A percentile compares a stretch with the other conserved stretches of the same genome.
Conservation (phyloP, 2,113 vertebrate species). For the Corynorhinus townsendii region DNA sequence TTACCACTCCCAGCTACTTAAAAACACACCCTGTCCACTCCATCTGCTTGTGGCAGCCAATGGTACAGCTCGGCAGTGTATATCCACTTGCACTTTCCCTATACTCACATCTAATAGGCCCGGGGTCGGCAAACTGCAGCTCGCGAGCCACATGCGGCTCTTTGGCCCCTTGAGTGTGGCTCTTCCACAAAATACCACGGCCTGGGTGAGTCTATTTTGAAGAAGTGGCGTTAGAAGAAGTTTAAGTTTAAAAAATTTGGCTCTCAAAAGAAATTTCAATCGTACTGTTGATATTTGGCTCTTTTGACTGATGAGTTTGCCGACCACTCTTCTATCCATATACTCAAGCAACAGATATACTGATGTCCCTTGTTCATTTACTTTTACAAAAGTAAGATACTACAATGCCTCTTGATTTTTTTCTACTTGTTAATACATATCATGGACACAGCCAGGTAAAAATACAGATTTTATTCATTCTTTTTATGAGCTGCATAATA, state of each 20-base stretch:
- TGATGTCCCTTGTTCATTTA: not conserved
- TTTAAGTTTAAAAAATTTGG: too few species aligned
- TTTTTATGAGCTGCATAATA: not conserved
- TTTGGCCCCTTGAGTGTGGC: too few species aligned
- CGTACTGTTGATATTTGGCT: too few species aligned
- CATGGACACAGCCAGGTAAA: not conserved
- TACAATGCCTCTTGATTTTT: not conserved
- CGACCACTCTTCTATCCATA: not conserved
- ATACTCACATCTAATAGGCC: not conserved
- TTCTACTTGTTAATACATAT: not conserved
- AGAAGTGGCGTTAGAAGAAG: too few species aligned
- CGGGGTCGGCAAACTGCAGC: too few species aligned
- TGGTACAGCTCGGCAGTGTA: not conserved
- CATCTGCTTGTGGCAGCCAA: not conserved
- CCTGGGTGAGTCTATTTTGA: too few species aligned
- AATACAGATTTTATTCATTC: not conserved
- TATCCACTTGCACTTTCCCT: not conserved
- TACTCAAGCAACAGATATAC: not conserved
- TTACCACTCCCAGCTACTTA: not conserved
- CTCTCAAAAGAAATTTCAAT: too few species aligned
- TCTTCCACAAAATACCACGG: too few species aligned
- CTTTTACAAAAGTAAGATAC: not conserved
- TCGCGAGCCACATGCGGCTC: too few species aligned
- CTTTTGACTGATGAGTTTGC: too few species aligned
- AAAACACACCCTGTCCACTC: not conserved